Conservation (phyloP, 2,113 vertebrate species). For the Phyllostomus hastatus region DNA sequence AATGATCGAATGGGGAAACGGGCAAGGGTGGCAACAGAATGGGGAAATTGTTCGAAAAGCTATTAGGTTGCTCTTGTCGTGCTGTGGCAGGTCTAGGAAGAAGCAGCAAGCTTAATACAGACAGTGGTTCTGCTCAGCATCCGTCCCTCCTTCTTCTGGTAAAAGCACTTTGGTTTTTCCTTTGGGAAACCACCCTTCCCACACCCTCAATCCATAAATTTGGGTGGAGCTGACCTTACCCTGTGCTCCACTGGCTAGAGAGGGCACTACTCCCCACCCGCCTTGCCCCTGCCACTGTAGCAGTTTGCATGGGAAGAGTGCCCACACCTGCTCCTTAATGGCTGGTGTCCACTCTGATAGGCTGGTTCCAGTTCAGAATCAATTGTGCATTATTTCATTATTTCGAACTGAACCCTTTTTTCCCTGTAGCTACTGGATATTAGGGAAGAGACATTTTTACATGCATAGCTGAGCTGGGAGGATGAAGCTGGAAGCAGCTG, state of each 20-base stretch:
- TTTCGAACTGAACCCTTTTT: neutral
- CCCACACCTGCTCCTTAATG: neutral
- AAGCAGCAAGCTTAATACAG: neutral
- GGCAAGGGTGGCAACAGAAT: neutral
- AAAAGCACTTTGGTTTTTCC: constrained; percentile 42
- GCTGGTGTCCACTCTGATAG: neutral
- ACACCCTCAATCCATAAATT: neutral
- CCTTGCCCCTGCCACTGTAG: neutral
- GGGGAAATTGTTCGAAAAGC: neutral
- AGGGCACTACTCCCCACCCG: no score
- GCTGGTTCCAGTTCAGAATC: neutral
- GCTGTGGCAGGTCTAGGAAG: neutral
- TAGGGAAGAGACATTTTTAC: neutral
- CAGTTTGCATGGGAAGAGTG: neutral
- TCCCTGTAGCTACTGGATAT: neutral
- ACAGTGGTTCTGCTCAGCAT: neutral
- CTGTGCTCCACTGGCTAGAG: neutral
- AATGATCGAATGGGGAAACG: neutral
- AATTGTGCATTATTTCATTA: neutral
- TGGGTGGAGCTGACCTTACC: neutral
- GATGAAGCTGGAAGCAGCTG: neutral
- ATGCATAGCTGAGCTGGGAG: neutral
- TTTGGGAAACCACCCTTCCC: neutral
- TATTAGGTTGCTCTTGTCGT: neutral
- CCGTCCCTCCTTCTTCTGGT: constrained; percentile 20